Evolutionary conservation across 2,888 invertebrate species (phyloP).

Genomic region (Cataglyphis albicans): DNA sequence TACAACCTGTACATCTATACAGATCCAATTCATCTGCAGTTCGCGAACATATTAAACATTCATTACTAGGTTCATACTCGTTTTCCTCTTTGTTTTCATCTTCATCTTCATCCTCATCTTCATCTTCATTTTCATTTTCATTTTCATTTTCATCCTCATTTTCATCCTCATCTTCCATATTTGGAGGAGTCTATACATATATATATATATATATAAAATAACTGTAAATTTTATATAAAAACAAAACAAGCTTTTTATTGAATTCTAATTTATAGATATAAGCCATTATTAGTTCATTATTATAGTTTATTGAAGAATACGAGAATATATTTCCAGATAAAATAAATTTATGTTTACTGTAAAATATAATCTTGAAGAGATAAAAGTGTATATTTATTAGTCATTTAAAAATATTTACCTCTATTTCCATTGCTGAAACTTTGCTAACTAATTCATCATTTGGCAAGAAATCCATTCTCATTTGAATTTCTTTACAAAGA

Average conservation of each 20-base stretch:
- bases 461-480: too few relatives aligned
- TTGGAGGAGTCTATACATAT: slow-evolving; percentile 3
- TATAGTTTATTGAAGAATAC: background rate
- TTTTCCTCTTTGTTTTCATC: slow-evolving; percentile 84
- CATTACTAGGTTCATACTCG: slow-evolving; percentile 85
- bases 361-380: background rate
- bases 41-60: slow-evolving; percentile 95
- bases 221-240: slow-evolving; percentile 6
- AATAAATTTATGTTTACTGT: background rate
- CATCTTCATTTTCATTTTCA: slow-evolving; percentile 84
- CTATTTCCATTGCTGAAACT: slow-evolving; percentile 82
- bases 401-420: slow-evolving; percentile 65
- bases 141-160: slow-evolving; percentile 86
- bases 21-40: slow-evolving; percentile 87
- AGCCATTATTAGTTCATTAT: background rate
- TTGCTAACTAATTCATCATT: slow-evolving; percentile 76
- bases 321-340: background rate
- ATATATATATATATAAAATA: background rate
- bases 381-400: background rate
- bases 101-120: slow-evolving; percentile 84
- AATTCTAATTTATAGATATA: background rate
- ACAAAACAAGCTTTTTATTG: background rate
- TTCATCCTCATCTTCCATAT: slow-evolving; percentile 49
- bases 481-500: slow-evolving; percentile 80
- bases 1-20: slow-evolving; percentile 92